Evolutionary conservation across 2,113 vertebrate species (phyloP).

Genomic region (Platysteira castanea): DNA sequence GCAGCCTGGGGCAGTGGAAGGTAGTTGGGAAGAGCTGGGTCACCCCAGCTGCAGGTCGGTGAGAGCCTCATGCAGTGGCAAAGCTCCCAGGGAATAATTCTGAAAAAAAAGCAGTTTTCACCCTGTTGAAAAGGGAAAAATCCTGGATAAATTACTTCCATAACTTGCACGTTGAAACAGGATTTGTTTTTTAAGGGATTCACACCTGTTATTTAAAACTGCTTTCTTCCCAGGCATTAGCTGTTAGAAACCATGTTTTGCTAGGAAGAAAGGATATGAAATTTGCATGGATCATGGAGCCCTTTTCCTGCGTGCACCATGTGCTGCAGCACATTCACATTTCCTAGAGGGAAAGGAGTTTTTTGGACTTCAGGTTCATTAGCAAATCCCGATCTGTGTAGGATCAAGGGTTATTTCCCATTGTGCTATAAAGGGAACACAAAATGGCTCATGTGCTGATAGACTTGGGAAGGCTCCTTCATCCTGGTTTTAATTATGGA

Average conservation of each 20-base stretch:
- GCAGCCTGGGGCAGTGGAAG: accelerated
- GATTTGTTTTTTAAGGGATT: background rate
- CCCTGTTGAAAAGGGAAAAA: background rate
- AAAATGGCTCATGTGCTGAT: background rate
- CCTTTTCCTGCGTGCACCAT: background rate
- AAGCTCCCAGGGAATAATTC: background rate
- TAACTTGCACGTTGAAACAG: background rate
- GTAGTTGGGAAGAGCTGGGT: background rate
- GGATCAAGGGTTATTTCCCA: background rate
- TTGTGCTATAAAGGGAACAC: background rate
- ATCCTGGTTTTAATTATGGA: slow-evolving; percentile 56
- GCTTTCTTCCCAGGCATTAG: background rate
- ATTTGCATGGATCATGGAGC: background rate
- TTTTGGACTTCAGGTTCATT: background rate
- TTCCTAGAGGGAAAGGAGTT: background rate
- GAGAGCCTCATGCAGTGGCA: background rate
- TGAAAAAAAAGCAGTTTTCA: background rate
- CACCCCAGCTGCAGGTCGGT: background rate
- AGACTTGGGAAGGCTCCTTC: slow-evolving; percentile 27
- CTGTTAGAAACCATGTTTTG: background rate
- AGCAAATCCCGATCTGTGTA: background rate
- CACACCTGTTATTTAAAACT: background rate
- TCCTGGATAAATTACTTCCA: background rate
- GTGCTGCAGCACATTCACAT: background rate
- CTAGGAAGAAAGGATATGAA: background rate